Evolutionary conservation across 2,888 invertebrate genomes (phyloP).

Genomic region (Tenthredo amoena): DNA sequence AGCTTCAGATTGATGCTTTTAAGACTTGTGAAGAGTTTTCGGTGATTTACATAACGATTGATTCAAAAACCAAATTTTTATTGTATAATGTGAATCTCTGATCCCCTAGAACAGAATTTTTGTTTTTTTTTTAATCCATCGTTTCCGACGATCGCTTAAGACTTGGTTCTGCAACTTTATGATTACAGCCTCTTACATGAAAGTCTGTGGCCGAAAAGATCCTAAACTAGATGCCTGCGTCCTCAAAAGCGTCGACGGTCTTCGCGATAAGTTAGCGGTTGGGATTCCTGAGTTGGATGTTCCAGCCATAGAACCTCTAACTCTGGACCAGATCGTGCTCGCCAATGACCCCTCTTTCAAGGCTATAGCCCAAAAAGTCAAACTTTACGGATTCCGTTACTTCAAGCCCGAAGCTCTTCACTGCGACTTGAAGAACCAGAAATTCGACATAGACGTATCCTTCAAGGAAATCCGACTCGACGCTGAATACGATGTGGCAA

Average conservation of each 20-base stretch:
- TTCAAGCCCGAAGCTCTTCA: conserved; percentile 60
- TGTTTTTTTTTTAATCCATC: neutral
- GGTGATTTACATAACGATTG: neutral
- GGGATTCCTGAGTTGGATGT: conserved; percentile 73
- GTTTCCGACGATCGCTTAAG: neutral
- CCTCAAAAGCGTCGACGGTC: conserved; percentile 60
- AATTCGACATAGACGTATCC: conserved; percentile 56
- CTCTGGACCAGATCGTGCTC: conserved; percentile 62
- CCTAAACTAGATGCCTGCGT: conserved; percentile 70
- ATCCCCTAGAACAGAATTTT: neutral
- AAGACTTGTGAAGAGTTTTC: neutral
- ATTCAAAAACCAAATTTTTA: neutral
- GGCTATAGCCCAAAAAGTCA: conserved; percentile 65
- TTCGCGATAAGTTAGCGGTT: conserved; percentile 59
- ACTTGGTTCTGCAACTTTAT: neutral
- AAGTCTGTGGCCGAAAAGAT: conserved; percentile 68
- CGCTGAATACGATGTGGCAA: conserved; percentile 67
- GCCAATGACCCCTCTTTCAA: conserved; percentile 64
- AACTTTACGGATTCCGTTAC: conserved; percentile 64
- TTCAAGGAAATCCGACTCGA: conserved; percentile 62
- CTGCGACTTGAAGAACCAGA: conserved; percentile 61
- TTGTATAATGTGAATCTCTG: neutral
- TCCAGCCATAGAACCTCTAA: conserved; percentile 69
- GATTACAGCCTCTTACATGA: conserved; percentile 13
- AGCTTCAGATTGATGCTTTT: neutral